phyloP scores from a whole-genome alignment of 1,140 invertebrate species.

The Habropoda laboriosa region DNA sequence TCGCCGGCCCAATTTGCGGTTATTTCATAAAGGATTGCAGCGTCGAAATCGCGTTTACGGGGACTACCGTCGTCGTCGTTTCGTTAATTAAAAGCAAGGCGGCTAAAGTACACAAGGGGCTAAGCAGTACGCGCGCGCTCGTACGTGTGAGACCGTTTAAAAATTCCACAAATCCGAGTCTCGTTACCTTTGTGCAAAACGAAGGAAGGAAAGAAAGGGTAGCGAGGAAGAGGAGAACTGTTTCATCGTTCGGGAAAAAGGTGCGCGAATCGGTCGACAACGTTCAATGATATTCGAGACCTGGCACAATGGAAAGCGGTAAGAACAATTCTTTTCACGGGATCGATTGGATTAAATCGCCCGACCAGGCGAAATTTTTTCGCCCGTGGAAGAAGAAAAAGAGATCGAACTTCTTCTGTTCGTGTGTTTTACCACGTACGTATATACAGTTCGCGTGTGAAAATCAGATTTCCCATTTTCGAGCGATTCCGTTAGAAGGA shows the following conservation, averaged over 20 bases:
- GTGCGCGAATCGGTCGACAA: neutral
- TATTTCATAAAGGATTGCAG: neutral
- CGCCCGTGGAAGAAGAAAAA: neutral
- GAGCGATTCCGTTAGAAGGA: neutral
- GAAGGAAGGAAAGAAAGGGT: too few species aligned
- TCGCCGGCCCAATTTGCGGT: neutral
- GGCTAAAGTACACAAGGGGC: neutral
- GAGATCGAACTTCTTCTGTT: neutral
- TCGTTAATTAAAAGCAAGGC: slow-evolving; percentile 29
- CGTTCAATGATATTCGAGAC: slow-evolving; percentile 3
- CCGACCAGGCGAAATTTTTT: neutral
- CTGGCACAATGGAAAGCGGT: neutral
- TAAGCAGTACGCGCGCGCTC: neutral
- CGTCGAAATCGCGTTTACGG: neutral
- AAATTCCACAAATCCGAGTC: neutral
- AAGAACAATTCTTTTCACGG: neutral
- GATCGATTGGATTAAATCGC: neutral
- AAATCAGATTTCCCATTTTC: neutral
- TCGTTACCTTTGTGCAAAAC: neutral
- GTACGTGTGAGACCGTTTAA: neutral
- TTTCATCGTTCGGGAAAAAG: neutral
- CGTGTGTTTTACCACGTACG: neutral
- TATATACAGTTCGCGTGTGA: too few species aligned
- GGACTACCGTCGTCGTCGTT: neutral
- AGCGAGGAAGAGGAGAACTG: neutral